These are phyloP conservation scores for Dasypolia templi DNA, from an alignment of 2,888 invertebrate species.

Conservation along the genomic window DNA sequence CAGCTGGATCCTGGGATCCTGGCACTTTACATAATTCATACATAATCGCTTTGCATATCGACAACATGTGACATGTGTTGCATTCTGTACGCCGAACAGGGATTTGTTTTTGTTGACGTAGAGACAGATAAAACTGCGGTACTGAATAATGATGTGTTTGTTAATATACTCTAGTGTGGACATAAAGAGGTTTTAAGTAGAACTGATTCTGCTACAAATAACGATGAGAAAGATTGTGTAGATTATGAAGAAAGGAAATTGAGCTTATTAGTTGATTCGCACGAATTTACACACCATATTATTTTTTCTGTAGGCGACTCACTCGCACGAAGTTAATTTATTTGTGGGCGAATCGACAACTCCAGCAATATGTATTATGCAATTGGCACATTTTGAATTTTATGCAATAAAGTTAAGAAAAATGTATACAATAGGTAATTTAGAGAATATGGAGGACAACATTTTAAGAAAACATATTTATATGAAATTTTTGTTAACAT, in stretches of 20 bases:
- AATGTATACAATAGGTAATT: too few relatives aligned
- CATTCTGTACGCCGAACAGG: slow-evolving; percentile 72
- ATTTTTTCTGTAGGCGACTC: too few relatives aligned
- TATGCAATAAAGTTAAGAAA: too few relatives aligned
- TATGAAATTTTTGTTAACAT: too few relatives aligned
- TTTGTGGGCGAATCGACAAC: too few relatives aligned
- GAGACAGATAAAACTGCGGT: slow-evolving; percentile 51
- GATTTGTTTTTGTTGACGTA: slow-evolving; percentile 66
- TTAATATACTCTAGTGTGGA: slow-evolving; percentile 39
- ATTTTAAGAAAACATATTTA: too few relatives aligned
- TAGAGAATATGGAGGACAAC: too few relatives aligned
- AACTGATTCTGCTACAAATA: slow-evolving; percentile 19
- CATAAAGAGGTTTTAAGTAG: slow-evolving; percentile 9
- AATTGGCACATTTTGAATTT: too few relatives aligned
- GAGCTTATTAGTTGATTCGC: too few relatives aligned
- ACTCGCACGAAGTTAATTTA: too few relatives aligned
- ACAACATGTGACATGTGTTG: slow-evolving; percentile 86
- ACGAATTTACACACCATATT: too few relatives aligned
- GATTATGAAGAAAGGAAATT: background rate
- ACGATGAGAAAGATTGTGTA: background rate
- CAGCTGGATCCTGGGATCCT: slow-evolving; percentile 69
- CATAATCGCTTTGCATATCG: slow-evolving; percentile 86
- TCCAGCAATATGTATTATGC: too few relatives aligned
- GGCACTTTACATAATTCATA: slow-evolving; percentile 88
- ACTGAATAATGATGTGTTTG: slow-evolving; percentile 57